These are phyloP conservation scores for Fragum fragum DNA, from an alignment of 2,888 invertebrate species.

Conservation along the genomic window DNA sequence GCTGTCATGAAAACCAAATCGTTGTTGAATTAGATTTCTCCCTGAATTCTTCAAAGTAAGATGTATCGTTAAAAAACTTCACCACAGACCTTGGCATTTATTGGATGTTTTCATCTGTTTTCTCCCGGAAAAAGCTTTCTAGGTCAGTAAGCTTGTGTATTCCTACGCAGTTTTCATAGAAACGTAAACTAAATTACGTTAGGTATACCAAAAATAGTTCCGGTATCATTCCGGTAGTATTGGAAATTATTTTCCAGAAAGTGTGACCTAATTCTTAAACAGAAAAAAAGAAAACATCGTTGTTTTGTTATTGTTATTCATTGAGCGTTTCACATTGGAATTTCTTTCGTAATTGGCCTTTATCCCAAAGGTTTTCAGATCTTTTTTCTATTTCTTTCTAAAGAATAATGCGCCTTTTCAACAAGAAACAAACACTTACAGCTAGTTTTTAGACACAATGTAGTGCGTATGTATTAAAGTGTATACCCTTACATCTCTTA, in stretches of 20 bases:
- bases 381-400: neutral
- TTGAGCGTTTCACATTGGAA: neutral
- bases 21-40: neutral
- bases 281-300: neutral
- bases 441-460: too few relatives aligned
- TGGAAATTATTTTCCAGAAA: conserved; percentile 10
- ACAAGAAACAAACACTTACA: too few relatives aligned
- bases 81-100: conserved; percentile 10
- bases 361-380: neutral
- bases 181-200: neutral
- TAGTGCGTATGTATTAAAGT: too few relatives aligned
- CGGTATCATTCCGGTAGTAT: conserved; percentile 15
- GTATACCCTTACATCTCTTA: too few relatives aligned
- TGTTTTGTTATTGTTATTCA: neutral
- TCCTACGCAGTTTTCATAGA: conserved; percentile 4
- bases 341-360: neutral
- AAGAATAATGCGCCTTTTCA: too few relatives aligned
- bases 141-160: conserved; percentile 7
- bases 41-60: neutral
- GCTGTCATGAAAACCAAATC: neutral
- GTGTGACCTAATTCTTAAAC: neutral
- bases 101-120: neutral
- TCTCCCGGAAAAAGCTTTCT: neutral
- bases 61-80: neutral
- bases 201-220: conserved; percentile 15